Conservation (phyloP, 2,888 invertebrate genomes). For the Eupithecia centaureata region DNA sequence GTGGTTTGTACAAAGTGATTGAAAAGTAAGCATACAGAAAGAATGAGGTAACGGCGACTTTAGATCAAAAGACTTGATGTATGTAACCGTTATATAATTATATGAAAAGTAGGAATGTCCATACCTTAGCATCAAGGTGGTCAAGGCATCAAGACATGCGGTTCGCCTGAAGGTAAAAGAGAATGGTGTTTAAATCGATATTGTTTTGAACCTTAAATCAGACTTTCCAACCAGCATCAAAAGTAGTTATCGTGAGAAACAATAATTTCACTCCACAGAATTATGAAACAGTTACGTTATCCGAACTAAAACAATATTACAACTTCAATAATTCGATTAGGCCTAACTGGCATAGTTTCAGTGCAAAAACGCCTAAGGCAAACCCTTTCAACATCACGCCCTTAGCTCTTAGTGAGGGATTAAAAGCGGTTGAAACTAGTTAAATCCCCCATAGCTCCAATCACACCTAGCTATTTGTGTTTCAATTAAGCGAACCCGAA, state of each 20-base stretch:
- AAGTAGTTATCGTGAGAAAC: not conserved
- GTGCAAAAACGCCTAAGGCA: conserved; percentile 58
- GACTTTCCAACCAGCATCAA: not conserved
- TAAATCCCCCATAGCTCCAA: conserved; percentile 69
- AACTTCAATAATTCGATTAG: conserved; percentile 45
- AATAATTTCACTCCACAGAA: not conserved
- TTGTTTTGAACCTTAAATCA: not conserved
- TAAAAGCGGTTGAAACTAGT: conserved; percentile 61
- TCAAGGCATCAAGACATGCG: no score
- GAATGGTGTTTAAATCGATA: no score
- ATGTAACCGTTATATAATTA: no score
- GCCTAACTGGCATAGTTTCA: conserved; percentile 41
- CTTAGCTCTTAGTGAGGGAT: conserved; percentile 51
- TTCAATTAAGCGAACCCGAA: conserved; percentile 72
- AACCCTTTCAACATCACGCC: conserved; percentile 58
- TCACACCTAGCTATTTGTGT: conserved; percentile 78
- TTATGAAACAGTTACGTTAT: conserved; percentile 26
- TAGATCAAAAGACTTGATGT: no score
- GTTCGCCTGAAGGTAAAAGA: no score
- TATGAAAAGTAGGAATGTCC: no score
- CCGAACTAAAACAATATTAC: conserved; percentile 38
- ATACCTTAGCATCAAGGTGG: no score
- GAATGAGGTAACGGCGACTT: not conserved
- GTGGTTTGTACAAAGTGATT: not conserved
- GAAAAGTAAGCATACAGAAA: not conserved